These are phyloP conservation scores for Myanophis thanlyinensis DNA, from an alignment of 2,113 vertebrate genomes.

Conservation along the genomic window DNA sequence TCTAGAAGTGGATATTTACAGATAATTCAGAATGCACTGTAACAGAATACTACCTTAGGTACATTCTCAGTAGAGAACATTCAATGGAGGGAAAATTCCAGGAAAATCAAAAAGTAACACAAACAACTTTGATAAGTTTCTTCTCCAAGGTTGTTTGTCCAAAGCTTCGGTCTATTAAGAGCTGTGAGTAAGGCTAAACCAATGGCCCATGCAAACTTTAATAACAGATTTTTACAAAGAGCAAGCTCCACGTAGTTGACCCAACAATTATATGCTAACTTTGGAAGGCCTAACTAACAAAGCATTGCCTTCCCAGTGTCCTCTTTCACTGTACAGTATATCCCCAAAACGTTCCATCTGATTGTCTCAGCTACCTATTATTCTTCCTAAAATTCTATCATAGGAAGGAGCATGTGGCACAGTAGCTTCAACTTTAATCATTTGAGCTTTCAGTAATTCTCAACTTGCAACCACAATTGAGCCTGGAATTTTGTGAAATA, in stretches of 20 bases:
- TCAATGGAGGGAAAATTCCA: not conserved
- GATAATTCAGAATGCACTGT: not conserved
- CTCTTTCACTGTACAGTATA: not conserved
- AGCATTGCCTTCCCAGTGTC: not conserved
- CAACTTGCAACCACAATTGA: not conserved
- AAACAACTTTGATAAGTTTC: not conserved
- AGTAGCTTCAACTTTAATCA: not conserved
- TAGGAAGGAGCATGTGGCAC: not conserved
- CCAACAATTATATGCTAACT: not conserved
- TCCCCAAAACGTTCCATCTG: not conserved
- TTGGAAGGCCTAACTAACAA: not conserved
- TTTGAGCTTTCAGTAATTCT: not conserved
- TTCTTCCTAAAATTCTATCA: not conserved
- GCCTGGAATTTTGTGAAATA: not conserved
- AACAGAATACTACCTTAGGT: not conserved
- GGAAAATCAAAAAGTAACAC: not conserved
- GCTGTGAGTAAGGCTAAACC: not conserved
- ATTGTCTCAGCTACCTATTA: not conserved
- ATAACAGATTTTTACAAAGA: not conserved
- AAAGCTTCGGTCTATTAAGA: not conserved
- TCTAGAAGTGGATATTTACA: too few relatives aligned
- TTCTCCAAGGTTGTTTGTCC: not conserved
- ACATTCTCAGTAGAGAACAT: not conserved
- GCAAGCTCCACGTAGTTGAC: not conserved
- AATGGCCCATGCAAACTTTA: not conserved